A percentile compares a stretch with the other conserved stretches of the same genome.
Conservation (phyloP, 2,888 invertebrate species). For the Orthosia cruda region DNA sequence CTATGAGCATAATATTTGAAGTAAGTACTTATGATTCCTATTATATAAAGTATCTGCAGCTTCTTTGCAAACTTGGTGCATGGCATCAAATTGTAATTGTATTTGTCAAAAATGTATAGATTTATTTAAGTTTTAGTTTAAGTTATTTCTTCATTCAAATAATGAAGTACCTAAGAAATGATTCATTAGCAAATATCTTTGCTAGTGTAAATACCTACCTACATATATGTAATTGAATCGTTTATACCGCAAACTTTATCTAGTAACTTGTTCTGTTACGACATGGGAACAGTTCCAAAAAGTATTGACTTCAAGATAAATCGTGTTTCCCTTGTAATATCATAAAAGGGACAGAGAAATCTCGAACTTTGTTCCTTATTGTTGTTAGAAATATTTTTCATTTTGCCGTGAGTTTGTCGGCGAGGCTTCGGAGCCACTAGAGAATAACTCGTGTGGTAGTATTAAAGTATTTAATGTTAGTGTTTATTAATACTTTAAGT, state of each 20-base stretch:
- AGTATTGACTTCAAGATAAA: conserved; percentile 63
- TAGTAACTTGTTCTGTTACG: conserved; percentile 13
- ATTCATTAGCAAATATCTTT: not conserved
- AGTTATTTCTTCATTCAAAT: not conserved
- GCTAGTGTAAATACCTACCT: not conserved
- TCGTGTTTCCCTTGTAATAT: conserved; percentile 62
- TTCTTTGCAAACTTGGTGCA: not conserved
- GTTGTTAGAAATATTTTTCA: conserved; percentile 50
- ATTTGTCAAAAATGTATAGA: not conserved
- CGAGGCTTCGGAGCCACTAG: conserved; percentile 15
- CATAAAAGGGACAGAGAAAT: conserved; percentile 61
- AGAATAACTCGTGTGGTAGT: conserved; percentile 19
- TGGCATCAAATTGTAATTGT: not conserved
- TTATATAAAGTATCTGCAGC: not conserved
- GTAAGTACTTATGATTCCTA: conserved; percentile 30
- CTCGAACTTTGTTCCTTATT: conserved; percentile 43
- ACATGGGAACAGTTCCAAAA: conserved; percentile 63
- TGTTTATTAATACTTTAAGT: too few relatives aligned
- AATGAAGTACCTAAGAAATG: not conserved
- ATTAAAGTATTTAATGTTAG: conserved; percentile 22
- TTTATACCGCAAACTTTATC: not conserved
- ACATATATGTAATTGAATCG: not conserved
- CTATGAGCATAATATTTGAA: conserved; percentile 19
- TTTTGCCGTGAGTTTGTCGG: conserved; percentile 36
- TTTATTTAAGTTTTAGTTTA: not conserved